Conservation (phyloP, 92 coral and sea anemone species). For the Anthopleura xanthogrammica region DNA sequence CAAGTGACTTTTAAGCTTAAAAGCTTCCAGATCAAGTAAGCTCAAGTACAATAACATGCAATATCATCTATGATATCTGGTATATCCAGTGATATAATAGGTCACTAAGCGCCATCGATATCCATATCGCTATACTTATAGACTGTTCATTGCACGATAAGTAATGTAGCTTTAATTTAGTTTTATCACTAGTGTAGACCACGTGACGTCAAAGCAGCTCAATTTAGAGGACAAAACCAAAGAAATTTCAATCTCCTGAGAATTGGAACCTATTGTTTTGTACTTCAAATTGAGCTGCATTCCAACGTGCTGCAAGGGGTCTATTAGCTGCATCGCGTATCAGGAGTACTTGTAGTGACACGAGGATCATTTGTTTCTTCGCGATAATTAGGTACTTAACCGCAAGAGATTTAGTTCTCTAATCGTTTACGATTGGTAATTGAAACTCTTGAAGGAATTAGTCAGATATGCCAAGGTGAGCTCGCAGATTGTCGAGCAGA, state of each 20-base stretch:
- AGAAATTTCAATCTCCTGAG: too few species aligned
- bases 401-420: neutral
- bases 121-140: neutral
- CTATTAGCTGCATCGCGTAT: neutral
- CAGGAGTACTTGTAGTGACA: neutral
- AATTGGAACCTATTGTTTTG: too few species aligned
- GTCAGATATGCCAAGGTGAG: constrained; percentile 4
- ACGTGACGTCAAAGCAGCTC: too few species aligned
- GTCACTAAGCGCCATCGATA: neutral
- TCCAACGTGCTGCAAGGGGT: too few species aligned
- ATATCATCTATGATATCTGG: neutral
- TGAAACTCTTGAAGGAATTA: neutral
- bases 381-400: constrained; percentile 6
- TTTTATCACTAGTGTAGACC: neutral
- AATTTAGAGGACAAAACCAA: too few species aligned
- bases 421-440: neutral
- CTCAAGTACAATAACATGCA: neutral
- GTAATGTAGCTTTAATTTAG: too few species aligned
- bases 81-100: neutral
- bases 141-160: neutral
- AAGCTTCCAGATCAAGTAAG: neutral
- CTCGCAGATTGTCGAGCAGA: neutral
- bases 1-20: neutral
- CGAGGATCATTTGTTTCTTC: neutral
- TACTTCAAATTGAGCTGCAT: too few species aligned